Conservation (phyloP, 2,797 vertebrate species). For the Tympanoctomys barrerae region DNA sequence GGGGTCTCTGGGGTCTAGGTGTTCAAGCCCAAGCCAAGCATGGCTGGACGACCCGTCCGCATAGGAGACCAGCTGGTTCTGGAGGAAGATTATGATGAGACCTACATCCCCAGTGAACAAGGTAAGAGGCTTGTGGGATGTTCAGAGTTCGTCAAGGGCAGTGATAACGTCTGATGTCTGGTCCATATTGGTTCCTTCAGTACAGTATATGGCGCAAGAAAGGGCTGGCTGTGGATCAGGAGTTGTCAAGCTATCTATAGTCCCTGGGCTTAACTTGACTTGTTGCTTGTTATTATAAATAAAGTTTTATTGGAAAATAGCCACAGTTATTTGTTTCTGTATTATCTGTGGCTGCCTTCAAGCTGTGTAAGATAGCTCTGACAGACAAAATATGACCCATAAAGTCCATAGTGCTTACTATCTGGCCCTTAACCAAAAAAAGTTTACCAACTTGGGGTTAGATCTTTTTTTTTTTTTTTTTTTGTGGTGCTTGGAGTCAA, state of each 20-base stretch:
- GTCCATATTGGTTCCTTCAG: neutral
- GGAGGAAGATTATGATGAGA: slow-evolving; percentile 95
- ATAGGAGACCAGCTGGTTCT: slow-evolving; percentile 96
- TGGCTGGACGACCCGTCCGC: slow-evolving; percentile 84
- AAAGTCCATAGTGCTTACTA: neutral
- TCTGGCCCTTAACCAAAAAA: neutral
- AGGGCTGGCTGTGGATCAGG: neutral
- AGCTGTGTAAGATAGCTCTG: neutral
- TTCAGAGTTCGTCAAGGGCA: neutral
- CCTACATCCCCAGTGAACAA: slow-evolving; percentile 93
- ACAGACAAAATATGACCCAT: neutral
- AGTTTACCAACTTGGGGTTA: neutral
- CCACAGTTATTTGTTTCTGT: neutral
- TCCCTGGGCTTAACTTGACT: neutral
- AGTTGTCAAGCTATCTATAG: neutral
- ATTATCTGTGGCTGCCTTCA: neutral
- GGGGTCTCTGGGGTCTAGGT: slow-evolving; percentile 50
- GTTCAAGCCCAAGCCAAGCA: slow-evolving; percentile 46
- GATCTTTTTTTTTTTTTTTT: neutral
- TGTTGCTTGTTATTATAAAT: slow-evolving; percentile 19
- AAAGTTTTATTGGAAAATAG: slow-evolving; percentile 42
- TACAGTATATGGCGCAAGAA: neutral
- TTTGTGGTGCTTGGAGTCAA: neutral
- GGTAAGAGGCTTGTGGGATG: slow-evolving; percentile 86
- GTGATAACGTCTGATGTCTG: neutral